Conservation (phyloP, 2,113 vertebrate species). For the Capra hircus region DNA sequence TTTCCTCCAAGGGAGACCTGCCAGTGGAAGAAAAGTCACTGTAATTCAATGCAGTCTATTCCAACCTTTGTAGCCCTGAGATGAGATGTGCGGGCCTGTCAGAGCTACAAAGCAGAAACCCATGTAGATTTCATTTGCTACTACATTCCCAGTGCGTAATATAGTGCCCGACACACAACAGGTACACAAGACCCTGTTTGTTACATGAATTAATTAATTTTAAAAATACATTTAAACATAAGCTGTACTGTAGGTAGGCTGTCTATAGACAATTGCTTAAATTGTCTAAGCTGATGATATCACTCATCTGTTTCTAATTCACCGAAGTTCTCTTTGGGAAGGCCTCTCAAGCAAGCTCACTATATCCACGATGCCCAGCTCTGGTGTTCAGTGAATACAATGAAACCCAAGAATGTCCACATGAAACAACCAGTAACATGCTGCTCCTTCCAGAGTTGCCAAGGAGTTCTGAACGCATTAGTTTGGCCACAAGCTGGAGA, state of each 20-base stretch:
- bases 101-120: background rate
- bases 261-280: background rate
- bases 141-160: background rate
- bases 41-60: background rate
- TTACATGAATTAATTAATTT: background rate
- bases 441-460: too few species aligned
- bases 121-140: background rate
- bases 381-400: fast-evolving
- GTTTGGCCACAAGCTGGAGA: background rate
- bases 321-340: too few species aligned
- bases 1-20: background rate
- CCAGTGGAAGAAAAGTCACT: background rate
- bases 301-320: background rate
- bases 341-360: background rate
- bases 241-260: background rate
- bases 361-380: fast-evolving
- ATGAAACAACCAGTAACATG: fast-evolving
- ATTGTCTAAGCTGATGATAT: background rate
- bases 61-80: background rate
- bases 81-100: fast-evolving
- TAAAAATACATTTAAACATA: background rate
- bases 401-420: background rate
- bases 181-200: background rate
- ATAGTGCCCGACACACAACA: background rate
- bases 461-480: fast-evolving